phyloP scores from a whole-genome alignment of 2,113 vertebrate genomes.

The Gallinago undulata region DNA sequence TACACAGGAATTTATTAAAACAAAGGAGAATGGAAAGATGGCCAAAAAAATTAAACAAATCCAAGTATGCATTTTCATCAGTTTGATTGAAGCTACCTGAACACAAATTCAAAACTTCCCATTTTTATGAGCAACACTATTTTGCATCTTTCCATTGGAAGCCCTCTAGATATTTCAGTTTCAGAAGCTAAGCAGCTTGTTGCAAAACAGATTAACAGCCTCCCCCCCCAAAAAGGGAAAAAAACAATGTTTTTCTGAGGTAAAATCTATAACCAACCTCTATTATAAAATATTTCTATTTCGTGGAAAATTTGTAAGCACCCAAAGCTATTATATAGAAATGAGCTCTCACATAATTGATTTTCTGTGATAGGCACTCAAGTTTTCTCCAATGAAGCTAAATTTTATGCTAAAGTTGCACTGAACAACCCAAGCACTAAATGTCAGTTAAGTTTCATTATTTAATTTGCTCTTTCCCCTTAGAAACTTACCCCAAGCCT shows the following conservation, averaged over 20 bases:
- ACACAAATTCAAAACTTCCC: not conserved
- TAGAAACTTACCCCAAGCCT: conserved; percentile 3
- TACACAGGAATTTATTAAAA: not conserved
- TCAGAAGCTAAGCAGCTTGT: conserved; percentile 58
- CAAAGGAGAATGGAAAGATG: not conserved
- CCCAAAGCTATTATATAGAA: conserved; percentile 68
- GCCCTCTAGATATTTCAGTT: conserved; percentile 28
- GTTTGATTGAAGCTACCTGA: not conserved
- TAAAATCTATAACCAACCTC: conserved; percentile 77
- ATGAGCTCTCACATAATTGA: conserved; percentile 69
- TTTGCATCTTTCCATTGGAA: not conserved
- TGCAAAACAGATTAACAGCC: conserved; percentile 57
- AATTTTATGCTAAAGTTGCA: conserved; percentile 51
- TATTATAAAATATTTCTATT: conserved; percentile 69
- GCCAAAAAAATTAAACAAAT: not conserved
- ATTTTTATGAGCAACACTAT: not conserved
- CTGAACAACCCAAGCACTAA: conserved; percentile 46
- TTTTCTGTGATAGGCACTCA: conserved; percentile 64
- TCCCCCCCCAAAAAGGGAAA: not conserved
- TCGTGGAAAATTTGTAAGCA: conserved; percentile 68
- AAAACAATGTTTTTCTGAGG: conserved; percentile 52
- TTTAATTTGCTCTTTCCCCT: not conserved
- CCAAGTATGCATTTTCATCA: not conserved
- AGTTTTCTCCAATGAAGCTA: conserved; percentile 63
- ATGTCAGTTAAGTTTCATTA: conserved; percentile 51